These are phyloP conservation scores for Oenanthe oenanthe DNA, from an alignment of 2,113 vertebrate genomes.

Conservation along the genomic window DNA sequence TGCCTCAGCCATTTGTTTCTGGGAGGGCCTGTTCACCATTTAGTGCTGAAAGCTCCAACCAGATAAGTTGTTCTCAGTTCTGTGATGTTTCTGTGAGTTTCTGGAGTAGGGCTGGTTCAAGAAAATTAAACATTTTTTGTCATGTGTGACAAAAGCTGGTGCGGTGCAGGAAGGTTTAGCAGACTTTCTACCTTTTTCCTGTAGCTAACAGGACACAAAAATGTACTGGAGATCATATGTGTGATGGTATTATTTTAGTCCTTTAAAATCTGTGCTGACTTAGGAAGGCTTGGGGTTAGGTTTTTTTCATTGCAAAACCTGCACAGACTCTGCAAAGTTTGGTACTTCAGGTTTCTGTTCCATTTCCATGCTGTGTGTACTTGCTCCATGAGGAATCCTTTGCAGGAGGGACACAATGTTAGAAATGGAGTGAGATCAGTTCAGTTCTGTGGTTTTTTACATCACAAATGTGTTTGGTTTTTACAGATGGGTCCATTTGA, in stretches of 20 bases:
- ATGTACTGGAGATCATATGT: fast-evolving
- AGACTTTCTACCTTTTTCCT: background rate
- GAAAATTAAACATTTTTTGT: background rate
- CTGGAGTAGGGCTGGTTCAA: background rate
- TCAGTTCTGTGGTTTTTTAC: background rate
- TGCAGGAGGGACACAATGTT: background rate
- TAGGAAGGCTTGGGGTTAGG: background rate
- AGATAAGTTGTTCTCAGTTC: background rate
- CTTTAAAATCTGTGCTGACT: background rate
- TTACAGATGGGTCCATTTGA: background rate
- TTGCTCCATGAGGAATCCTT: background rate
- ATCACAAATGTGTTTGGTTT: background rate
- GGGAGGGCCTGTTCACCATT: background rate
- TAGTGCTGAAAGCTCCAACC: background rate
- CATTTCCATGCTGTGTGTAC: background rate
- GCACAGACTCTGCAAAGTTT: background rate
- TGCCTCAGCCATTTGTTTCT: background rate
- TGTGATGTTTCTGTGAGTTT: background rate
- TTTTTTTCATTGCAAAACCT: background rate
- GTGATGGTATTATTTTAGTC: background rate
- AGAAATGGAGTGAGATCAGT: background rate
- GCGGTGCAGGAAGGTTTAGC: background rate
- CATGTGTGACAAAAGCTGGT: background rate
- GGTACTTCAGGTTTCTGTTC: background rate
- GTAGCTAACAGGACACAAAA: background rate